Evolutionary conservation across 1,140 invertebrate genomes (phyloP), one percentile per base, ranked within the genome.

Genomic region (Chironomus tepperi): DNA sequence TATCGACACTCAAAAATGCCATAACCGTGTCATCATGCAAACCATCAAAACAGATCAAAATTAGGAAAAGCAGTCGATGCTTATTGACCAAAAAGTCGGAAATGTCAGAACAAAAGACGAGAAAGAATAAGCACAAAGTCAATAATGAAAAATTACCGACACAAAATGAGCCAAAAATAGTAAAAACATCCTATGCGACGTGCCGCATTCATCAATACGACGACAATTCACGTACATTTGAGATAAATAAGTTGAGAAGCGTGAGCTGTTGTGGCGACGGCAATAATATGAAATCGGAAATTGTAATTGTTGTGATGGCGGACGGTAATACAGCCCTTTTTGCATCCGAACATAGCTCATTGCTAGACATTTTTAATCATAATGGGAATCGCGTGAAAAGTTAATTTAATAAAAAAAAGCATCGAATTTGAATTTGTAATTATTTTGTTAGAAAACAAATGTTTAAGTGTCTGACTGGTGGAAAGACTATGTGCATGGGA

Each of bases 121-220:
- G n/a, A n/a, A n/a, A n/a, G n/a, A n/a, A n/a, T n/a, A n/a, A 19
- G 8, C 7, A 3, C 1, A 16, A 67, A 6, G 18, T 18, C 6
- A 21, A 21, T 8, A 18, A 70, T 21, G 19, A 21, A 19, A 70
- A 70, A 8, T 9, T 18, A 18, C 9, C n/a, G 64, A 1, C 12
- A 8, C 8, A 16, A 67, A 67, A 67, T 12, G 12, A 16, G 18
- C 65, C 65, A 70, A 70, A 70, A 19, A 21, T 70, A 6, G 18
- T 70, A 3, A 70, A 21, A 19, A 70, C 65, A 19, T 21, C 9
- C 7, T 8, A 70, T 70, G 16, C 65, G 18, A 19, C 10, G 16
- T 70, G 65, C 16, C 16, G 65, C n/a, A 70, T 70, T 70, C 65
- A 70, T 18, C n/a, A 21, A 19, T 70, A 70, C 10, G 65, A 70